These are phyloP conservation scores for Acleris holmiana DNA, from an alignment of 2,888 invertebrate species.

Conservation along the genomic window DNA sequence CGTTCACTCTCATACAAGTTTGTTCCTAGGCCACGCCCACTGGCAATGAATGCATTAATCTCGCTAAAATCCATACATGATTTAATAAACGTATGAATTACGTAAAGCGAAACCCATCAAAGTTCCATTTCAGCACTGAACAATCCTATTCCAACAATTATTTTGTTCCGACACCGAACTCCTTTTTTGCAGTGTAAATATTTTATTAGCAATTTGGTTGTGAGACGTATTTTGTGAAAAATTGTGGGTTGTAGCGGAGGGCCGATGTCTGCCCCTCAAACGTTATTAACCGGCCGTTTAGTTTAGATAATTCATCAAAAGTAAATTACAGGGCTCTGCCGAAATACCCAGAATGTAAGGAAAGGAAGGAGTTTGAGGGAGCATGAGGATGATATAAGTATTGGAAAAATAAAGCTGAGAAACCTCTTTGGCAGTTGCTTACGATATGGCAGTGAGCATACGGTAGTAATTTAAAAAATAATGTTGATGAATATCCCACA, in stretches of 20 bases:
- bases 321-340: slow-evolving; percentile 68
- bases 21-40: too few relatives aligned
- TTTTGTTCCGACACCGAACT: slow-evolving; percentile 54
- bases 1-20: too few relatives aligned
- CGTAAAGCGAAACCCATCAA: background rate
- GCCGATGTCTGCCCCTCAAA: slow-evolving; percentile 48
- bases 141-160: slow-evolving; percentile 29
- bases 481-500: too few relatives aligned
- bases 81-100: background rate
- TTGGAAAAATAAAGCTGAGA: too few relatives aligned
- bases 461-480: too few relatives aligned
- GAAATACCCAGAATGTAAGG: slow-evolving; percentile 37
- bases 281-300: slow-evolving; percentile 64
- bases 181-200: slow-evolving; percentile 50
- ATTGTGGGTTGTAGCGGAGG: slow-evolving; percentile 47
- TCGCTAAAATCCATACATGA: background rate
- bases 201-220: slow-evolving; percentile 58
- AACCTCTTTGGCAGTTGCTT: too few relatives aligned
- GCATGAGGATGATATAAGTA: too few relatives aligned
- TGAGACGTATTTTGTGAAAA: slow-evolving; percentile 63
- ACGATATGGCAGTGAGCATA: too few relatives aligned
- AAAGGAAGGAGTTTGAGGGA: background rate
- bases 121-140: slow-evolving; percentile 6
- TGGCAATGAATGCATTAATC: too few relatives aligned
- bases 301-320: slow-evolving; percentile 69